These are phyloP conservation scores for Cephus pygmeus DNA, from an alignment of 2,888 invertebrate genomes.

Conservation along the genomic window DNA sequence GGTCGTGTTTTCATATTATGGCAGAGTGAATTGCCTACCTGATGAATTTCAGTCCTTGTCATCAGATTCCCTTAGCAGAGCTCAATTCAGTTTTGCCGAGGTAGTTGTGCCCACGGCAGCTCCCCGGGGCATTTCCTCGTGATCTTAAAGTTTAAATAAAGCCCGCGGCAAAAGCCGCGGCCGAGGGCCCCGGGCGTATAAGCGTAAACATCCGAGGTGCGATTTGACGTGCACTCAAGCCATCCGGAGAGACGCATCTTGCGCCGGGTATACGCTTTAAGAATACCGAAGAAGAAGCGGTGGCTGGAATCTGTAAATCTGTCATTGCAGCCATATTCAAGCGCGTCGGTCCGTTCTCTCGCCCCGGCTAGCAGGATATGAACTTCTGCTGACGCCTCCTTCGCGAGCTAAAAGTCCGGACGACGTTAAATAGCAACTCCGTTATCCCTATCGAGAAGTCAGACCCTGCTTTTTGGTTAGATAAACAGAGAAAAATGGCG, in stretches of 20 bases:
- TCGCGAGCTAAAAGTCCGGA: background rate
- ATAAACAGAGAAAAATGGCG: constrained; percentile 1
- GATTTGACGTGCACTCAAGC: constrained; percentile 55
- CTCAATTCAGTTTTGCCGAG: background rate
- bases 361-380: constrained; percentile 42
- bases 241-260: constrained; percentile 36
- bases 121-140: constrained; percentile 3
- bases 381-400: constrained; percentile 34
- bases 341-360: constrained; percentile 9
- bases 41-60: background rate
- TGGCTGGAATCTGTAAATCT: constrained; percentile 66
- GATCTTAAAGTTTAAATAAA: constrained; percentile 20
- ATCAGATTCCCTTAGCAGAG: background rate
- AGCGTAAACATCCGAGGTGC: constrained; percentile 62
- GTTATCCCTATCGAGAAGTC: background rate
- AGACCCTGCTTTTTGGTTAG: background rate
- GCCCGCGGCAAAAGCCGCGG: constrained; percentile 3
- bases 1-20: background rate
- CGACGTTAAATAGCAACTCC: constrained; percentile 6
- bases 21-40: background rate
- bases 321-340: constrained; percentile 60
- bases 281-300: constrained; percentile 45
- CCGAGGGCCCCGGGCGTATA: constrained; percentile 32
- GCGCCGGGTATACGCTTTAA: constrained; percentile 47
- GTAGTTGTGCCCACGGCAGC: background rate